A percentile compares a stretch with the other conserved stretches of the same genome.
Evolutionary conservation across 2,888 invertebrate species (phyloP).

Genomic region (Tholera decimalis): DNA sequence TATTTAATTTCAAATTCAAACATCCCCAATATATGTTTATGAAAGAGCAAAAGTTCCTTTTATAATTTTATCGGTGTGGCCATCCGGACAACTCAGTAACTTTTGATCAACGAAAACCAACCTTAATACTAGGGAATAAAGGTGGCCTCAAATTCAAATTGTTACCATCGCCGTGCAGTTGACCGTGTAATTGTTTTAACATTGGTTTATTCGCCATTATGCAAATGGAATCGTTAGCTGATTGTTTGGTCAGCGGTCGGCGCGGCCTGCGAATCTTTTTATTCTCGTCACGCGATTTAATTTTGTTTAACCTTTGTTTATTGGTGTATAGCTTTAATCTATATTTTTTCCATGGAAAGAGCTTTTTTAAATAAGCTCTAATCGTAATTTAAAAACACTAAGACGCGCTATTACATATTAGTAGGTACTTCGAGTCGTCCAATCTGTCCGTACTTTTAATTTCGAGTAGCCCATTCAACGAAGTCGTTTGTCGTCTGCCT

Average conservation of each 20-base stretch:
- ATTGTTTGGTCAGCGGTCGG: constrained; percentile 42
- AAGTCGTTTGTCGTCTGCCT: too few relatives aligned
- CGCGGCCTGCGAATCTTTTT: constrained; percentile 32
- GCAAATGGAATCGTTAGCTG: constrained; percentile 49
- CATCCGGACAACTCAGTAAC: background rate
- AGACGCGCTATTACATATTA: too few relatives aligned
- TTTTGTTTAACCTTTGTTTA: constrained; percentile 24
- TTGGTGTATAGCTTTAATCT: constrained; percentile 2
- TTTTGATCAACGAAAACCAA: background rate
- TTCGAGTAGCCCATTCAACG: too few relatives aligned
- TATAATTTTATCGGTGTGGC: constrained; percentile 9
- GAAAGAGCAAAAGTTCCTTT: constrained; percentile 16
- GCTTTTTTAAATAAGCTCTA: too few relatives aligned
- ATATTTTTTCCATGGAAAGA: background rate
- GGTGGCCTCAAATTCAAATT: background rate
- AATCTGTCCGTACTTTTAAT: too few relatives aligned
- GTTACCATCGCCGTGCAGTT: background rate
- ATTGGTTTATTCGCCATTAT: constrained; percentile 53
- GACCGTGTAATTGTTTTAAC: constrained; percentile 29
- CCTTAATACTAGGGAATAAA: background rate
- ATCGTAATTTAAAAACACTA: too few relatives aligned
- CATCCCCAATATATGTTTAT: constrained; percentile 7
- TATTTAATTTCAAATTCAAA: constrained; percentile 31
- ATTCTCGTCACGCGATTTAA: constrained; percentile 22
- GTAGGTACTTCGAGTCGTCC: too few relatives aligned